Conservation (phyloP, 2,888 invertebrate genomes). For the Caenorhabditis sinica region DNA sequence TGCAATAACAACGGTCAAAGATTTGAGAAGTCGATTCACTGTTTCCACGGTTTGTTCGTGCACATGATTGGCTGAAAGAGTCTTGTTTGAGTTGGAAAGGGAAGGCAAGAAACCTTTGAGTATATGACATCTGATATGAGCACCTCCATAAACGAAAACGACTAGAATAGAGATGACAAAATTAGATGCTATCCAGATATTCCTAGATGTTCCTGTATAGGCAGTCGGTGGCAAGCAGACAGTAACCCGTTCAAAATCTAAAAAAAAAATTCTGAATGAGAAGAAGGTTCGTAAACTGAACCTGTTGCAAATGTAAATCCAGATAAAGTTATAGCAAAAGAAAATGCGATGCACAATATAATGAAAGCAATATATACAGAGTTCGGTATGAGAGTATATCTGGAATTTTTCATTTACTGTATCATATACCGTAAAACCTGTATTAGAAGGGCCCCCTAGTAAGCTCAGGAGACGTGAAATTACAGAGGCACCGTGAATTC, state of each 20-base stretch:
- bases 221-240: constrained; percentile 73
- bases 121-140: constrained; percentile 65
- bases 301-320: constrained; percentile 60
- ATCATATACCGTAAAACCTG: no score
- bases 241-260: constrained; percentile 53
- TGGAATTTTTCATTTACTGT: no score
- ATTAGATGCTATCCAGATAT: constrained; percentile 68
- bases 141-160: constrained; percentile 67
- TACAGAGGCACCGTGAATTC: no score
- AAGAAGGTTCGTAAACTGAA: background rate
- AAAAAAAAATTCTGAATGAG: background rate
- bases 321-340: constrained; percentile 44
- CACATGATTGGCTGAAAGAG: constrained; percentile 47
- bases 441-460: no score
- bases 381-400: constrained; percentile 63
- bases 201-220: constrained; percentile 62
- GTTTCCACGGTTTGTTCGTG: constrained; percentile 59
- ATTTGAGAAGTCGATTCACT: constrained; percentile 68
- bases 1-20: constrained; percentile 67
- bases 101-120: constrained; percentile 48
- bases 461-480: no score
- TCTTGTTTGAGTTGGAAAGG: background rate
- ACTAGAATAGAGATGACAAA: constrained; percentile 68
- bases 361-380: constrained; percentile 50
- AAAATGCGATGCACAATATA: constrained; percentile 49